A percentile compares a stretch with the other conserved stretches of the same genome.
Conservation (phyloP, 2,888 invertebrate species). For the Machimus rusticus region DNA sequence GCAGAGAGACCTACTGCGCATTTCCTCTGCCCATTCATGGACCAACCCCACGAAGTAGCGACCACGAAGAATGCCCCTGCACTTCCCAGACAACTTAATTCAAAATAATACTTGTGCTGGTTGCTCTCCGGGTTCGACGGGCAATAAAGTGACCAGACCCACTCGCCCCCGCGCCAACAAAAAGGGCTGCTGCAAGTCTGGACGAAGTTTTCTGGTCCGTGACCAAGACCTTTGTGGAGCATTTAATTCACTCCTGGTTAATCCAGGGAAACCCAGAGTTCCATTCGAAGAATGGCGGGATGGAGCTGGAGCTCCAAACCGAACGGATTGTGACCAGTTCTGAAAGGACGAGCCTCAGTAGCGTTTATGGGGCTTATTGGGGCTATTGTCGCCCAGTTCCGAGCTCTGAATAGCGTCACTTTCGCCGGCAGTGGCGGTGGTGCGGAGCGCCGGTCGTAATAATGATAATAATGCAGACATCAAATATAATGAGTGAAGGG, state of each 20-base stretch:
- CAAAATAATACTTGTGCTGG: not conserved
- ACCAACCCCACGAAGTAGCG: not conserved
- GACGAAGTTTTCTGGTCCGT: not conserved
- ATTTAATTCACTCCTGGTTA: not conserved
- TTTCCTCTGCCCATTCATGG: not conserved
- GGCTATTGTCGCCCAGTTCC: slow-evolving; percentile 11
- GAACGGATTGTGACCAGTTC: not conserved
- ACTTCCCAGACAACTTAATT: not conserved
- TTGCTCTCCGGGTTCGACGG: not conserved
- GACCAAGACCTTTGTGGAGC: not conserved
- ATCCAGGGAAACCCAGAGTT: not conserved
- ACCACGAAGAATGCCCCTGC: not conserved
- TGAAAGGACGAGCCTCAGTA: not conserved
- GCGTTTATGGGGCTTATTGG: slow-evolving; percentile 14
- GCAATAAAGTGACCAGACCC: not conserved
- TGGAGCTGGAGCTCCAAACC: not conserved
- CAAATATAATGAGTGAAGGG: slow-evolving; percentile 26
- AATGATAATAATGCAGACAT: slow-evolving; percentile 32
- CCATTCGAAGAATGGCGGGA: not conserved
- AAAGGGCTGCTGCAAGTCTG: not conserved
- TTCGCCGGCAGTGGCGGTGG: not conserved
- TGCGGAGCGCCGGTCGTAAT: not conserved
- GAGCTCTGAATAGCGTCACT: slow-evolving; percentile 13
- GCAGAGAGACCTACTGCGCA: not conserved
- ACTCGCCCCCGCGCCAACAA: not conserved